Evolutionary conservation across 2,888 invertebrate species (phyloP).

Genomic region (Cheilosia urbana): DNA sequence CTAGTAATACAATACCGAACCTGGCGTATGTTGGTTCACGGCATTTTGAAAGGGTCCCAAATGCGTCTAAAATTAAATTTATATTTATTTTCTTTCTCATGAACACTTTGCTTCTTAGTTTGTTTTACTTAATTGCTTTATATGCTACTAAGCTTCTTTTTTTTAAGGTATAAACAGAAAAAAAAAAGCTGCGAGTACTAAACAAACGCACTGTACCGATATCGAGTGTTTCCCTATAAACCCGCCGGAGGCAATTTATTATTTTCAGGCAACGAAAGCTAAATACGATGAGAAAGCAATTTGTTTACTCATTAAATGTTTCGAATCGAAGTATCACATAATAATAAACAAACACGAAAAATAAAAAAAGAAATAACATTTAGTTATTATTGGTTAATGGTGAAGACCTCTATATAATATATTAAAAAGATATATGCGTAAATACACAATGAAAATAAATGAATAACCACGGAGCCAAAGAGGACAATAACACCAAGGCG

Average conservation of each 20-base stretch:
- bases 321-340: slow-evolving; percentile 72
- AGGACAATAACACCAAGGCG: slow-evolving; percentile 5
- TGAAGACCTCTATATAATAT: slow-evolving; percentile 42
- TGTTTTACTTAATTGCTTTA: slow-evolving; percentile 20
- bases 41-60: slow-evolving; percentile 24
- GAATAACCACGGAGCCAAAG: slow-evolving; percentile 19
- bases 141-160: slow-evolving; percentile 38
- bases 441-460: slow-evolving; percentile 61
- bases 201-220: slow-evolving; percentile 62
- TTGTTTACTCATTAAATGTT: slow-evolving; percentile 31
- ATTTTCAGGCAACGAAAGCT: slow-evolving; percentile 34
- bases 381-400: slow-evolving; percentile 35
- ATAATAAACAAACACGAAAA: slow-evolving; percentile 24
- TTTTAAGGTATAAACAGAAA: slow-evolving; percentile 6
- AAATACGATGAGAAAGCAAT: slow-evolving; percentile 31
- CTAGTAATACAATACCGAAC: neutral
- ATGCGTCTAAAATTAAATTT: slow-evolving; percentile 29
- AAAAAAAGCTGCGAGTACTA: slow-evolving; percentile 44
- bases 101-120: slow-evolving; percentile 26
- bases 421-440: slow-evolving; percentile 50
- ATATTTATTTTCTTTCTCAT: slow-evolving; percentile 27
- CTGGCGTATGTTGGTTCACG: neutral
- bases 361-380: slow-evolving; percentile 37
- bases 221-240: slow-evolving; percentile 48
- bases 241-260: slow-evolving; percentile 33